phyloP scores from a whole-genome alignment of 2,888 invertebrate species.

The Ectropis crepuscularia region DNA sequence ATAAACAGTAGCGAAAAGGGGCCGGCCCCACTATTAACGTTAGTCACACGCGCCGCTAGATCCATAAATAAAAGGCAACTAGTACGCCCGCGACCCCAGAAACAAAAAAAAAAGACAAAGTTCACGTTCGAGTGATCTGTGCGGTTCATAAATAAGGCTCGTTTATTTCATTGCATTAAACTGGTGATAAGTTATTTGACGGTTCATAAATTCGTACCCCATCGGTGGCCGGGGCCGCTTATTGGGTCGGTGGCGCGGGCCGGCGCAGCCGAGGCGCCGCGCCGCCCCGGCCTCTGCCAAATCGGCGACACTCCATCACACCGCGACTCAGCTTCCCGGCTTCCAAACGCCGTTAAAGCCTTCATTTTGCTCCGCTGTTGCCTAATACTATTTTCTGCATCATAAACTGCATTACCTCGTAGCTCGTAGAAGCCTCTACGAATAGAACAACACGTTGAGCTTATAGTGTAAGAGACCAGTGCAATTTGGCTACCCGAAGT shows the following conservation, averaged over 20 bases:
- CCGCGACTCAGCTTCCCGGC: conserved; percentile 70
- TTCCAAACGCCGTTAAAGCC: conserved; percentile 66
- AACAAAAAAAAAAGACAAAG: conserved; percentile 74
- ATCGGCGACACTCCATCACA: conserved; percentile 72
- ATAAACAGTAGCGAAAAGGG: conserved; percentile 82
- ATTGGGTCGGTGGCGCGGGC: conserved; percentile 59
- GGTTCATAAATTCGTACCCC: conserved; percentile 80
- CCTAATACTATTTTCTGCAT: conserved; percentile 70
- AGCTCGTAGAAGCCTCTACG: conserved; percentile 42
- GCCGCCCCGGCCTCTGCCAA: conserved; percentile 72
- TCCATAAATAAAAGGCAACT: conserved; percentile 79
- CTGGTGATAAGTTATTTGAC: conserved; percentile 83
- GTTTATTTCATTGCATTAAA: conserved; percentile 82
- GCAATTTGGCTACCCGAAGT: conserved; percentile 13
- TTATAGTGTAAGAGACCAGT: conserved; percentile 30
- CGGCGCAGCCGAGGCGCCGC: conserved; percentile 68
- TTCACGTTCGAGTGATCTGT: conserved; percentile 74
- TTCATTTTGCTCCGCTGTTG: conserved; percentile 62
- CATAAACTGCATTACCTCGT: conserved; percentile 42
- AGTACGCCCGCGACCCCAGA: conserved; percentile 67
- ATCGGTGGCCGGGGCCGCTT: conserved; percentile 62
- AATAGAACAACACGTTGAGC: conserved; percentile 32
- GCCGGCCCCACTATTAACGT: conserved; percentile 80
- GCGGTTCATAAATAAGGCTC: conserved; percentile 79
- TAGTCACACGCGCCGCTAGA: conserved; percentile 82